phyloP scores from a whole-genome alignment of 2,113 vertebrate genomes.

The Cariama cristata region DNA sequence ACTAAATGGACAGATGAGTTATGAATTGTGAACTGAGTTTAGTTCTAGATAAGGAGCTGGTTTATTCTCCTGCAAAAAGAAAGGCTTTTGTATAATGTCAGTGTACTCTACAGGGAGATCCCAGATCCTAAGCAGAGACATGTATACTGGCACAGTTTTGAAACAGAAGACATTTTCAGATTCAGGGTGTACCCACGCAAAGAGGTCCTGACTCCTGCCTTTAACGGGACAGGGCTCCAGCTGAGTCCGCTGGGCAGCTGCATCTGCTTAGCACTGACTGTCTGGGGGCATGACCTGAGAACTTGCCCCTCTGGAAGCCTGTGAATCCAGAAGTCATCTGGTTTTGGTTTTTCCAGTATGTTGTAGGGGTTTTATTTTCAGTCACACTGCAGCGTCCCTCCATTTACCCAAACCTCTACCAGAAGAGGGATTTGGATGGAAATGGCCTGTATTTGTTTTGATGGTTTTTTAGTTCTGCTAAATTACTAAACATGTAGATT shows the following conservation, averaged over 20 bases:
- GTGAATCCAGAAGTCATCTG: neutral
- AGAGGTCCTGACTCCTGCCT: neutral
- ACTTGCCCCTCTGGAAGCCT: neutral
- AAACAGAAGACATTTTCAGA: neutral
- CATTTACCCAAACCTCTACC: neutral
- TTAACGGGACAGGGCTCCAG: neutral
- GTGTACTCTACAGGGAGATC: neutral
- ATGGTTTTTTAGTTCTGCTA: neutral
- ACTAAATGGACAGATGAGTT: neutral
- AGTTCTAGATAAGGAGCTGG: neutral
- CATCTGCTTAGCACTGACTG: neutral
- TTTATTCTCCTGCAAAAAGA: neutral
- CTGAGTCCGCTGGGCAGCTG: neutral
- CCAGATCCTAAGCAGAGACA: neutral
- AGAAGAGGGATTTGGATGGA: neutral
- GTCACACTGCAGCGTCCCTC: neutral
- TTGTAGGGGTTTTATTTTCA: neutral
- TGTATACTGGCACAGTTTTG: neutral
- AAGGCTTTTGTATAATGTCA: neutral
- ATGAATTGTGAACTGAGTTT: neutral
- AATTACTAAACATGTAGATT: neutral
- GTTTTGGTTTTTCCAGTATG: neutral
- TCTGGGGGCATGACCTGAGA: neutral
- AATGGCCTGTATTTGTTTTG: neutral
- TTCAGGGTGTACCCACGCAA: accelerated